Evolutionary conservation across 2,888 invertebrate genomes (phyloP), one percentile per base, ranked within the genome.

Genomic region (Schizaphis graminum): DNA sequence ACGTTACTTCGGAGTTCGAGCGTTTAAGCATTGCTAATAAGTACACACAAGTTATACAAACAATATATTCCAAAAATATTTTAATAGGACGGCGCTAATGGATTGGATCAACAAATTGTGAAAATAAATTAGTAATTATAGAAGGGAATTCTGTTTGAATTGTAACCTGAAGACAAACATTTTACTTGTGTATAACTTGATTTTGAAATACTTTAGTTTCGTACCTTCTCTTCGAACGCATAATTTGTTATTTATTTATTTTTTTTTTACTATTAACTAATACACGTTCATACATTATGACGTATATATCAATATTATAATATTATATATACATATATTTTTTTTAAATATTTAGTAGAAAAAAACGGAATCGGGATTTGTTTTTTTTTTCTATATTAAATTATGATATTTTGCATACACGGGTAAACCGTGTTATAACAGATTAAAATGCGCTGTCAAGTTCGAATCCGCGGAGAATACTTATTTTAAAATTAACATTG

Each of bases 401-500:
- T 49, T 47, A n/a, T 28, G 16, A 49, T 49, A 89, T 28, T 61
- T 61, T 61, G 61, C 44, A 21, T 61, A 61, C n/a, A 28, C 11
- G 47, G 8, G 41, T 90, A 35, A 35, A 24, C n/a, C 47, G 13
- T 47, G 16, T 47, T 47, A 47, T 47, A 67, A n/a, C 13, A 26
- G 28, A 61, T 47, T 47, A n/a, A 28, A 26, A 89, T 56, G 56
- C 13, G 35, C 26, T 67, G 49, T 49, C 35, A 35, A 77, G 53
- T 77, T 91, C 35, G 24, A 77, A 1, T 53, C 49, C 91, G 24
- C 49, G 1, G 91, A 91, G 77, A 49, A 77, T 49, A 91, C 49
- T 49, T 53, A 91, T 91, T 91, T 77, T 24, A 49, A 77, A 77
- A 91, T 77, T 49, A 91, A 49, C 77, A 49, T 77, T 53, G 24